Percentiles rank a stretch among this genome's conserved stretches.
Evolutionary conservation across 2,888 invertebrate genomes (phyloP).

Genomic region (Vesta saturnalis): DNA sequence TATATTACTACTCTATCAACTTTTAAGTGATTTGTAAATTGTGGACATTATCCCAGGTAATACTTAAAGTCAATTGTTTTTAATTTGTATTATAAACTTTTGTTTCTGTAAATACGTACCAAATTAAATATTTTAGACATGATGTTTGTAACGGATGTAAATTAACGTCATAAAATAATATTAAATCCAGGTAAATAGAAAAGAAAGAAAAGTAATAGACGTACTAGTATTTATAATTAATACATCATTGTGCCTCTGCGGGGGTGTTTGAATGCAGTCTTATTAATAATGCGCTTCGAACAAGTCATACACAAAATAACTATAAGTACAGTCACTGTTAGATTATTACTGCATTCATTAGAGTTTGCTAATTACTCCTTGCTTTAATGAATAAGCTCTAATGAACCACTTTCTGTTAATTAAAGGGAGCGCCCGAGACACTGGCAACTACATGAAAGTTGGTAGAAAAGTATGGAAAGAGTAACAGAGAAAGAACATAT

Average conservation of each 20-base stretch:
- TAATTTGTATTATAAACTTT: too few species aligned
- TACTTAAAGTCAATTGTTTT: too few species aligned
- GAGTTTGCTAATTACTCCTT: slow-evolving; percentile 90
- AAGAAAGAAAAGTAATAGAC: neutral
- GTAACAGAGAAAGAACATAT: slow-evolving; percentile 42
- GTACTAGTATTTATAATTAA: slow-evolving; percentile 31
- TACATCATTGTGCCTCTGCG: slow-evolving; percentile 29
- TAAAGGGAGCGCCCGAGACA: slow-evolving; percentile 71
- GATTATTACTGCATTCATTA: slow-evolving; percentile 86
- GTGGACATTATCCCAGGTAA: too few species aligned
- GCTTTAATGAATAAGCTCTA: slow-evolving; percentile 91
- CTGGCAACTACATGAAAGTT: slow-evolving; percentile 58
- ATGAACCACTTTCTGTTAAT: slow-evolving; percentile 92
- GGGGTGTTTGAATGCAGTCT: slow-evolving; percentile 37
- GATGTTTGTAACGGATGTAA: too few species aligned
- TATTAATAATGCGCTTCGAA: slow-evolving; percentile 44
- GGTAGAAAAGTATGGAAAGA: slow-evolving; percentile 53
- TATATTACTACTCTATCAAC: neutral
- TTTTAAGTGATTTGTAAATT: neutral
- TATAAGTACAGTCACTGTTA: slow-evolving; percentile 64
- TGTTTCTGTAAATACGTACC: too few species aligned
- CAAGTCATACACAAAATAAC: slow-evolving; percentile 46
- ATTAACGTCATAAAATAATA: too few species aligned
- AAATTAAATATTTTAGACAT: too few species aligned
- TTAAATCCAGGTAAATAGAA: neutral